Evolutionary conservation across 2,888 invertebrate genomes (phyloP).

Genomic region (Drosophila stalkeri): DNA sequence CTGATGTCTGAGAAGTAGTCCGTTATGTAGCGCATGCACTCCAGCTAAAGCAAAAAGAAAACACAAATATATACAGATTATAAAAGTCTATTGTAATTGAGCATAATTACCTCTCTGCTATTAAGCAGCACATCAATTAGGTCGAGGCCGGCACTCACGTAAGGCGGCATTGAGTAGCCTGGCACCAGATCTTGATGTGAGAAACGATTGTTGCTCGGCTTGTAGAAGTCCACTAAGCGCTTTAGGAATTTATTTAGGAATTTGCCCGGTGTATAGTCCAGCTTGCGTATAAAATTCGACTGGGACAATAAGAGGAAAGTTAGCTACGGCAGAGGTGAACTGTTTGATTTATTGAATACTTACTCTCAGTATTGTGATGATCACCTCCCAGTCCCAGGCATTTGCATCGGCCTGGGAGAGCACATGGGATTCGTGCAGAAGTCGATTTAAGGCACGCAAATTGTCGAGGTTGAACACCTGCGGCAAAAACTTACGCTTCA

Average conservation of each 20-base stretch:
- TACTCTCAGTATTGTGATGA: conserved; percentile 92
- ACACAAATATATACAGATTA: no score
- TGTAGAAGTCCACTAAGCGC: conserved; percentile 93
- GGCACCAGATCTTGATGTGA: conserved; percentile 91
- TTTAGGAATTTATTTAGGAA: conserved; percentile 88
- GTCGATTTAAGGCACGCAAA: conserved; percentile 87
- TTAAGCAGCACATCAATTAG: conserved; percentile 84
- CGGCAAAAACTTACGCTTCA: conserved; percentile 85
- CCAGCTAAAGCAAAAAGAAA: conserved; percentile 85
- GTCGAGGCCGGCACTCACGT: conserved; percentile 84
- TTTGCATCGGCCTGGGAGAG: conserved; percentile 91
- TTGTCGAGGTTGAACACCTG: conserved; percentile 85
- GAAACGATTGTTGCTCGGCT: conserved; percentile 94
- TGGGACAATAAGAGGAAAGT: conserved; percentile 34
- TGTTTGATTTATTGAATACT: conserved; percentile 17
- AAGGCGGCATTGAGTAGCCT: conserved; percentile 81
- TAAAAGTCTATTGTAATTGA: not conserved
- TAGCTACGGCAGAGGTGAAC: no score
- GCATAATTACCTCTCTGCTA: conserved; percentile 74
- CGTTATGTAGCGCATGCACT: conserved; percentile 89
- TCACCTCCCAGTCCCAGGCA: conserved; percentile 97
- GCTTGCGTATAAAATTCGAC: conserved; percentile 86
- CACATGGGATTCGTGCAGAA: conserved; percentile 93
- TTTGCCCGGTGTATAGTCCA: conserved; percentile 88
- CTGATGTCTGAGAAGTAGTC: conserved; percentile 93